phyloP scores from a whole-genome alignment of 2,113 vertebrate species.

The Argyrosomus japonicus region DNA sequence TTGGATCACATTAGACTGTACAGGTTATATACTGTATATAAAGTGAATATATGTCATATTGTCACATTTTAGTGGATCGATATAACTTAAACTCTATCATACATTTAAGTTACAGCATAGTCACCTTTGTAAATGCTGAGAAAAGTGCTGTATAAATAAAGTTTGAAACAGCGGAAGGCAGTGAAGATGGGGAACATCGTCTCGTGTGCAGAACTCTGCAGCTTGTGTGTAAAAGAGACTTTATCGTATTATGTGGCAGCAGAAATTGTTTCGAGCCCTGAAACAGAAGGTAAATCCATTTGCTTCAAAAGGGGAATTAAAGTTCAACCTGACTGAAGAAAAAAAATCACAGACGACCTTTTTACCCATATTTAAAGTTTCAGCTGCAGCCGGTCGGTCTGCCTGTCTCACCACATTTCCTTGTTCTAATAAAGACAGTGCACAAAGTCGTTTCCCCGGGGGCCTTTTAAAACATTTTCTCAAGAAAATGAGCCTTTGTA shows the following conservation, averaged over 20 bases:
- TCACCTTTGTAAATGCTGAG: neutral
- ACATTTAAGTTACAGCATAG: neutral
- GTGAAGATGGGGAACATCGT: neutral
- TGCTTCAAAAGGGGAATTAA: constrained; percentile 29
- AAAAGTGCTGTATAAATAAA: neutral
- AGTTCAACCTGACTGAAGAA: constrained; percentile 25
- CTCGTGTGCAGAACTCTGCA: neutral
- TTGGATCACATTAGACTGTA: too few relatives aligned
- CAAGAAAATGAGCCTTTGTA: constrained; percentile 73
- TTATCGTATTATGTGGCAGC: neutral
- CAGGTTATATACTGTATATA: too few relatives aligned
- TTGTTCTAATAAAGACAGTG: constrained; percentile 61
- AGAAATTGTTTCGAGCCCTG: neutral
- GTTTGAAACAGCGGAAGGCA: neutral
- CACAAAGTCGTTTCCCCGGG: constrained; percentile 38
- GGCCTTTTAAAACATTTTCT: constrained; percentile 67
- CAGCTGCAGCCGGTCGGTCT: neutral
- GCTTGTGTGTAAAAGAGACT: too few relatives aligned
- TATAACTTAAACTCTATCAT: neutral
- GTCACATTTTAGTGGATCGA: neutral
- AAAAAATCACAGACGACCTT: neutral
- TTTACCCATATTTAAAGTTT: constrained; percentile 49
- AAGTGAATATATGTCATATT: neutral
- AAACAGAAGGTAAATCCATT: constrained; percentile 8
- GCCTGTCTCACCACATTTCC: constrained; percentile 40